phyloP scores from a whole-genome alignment of 2,113 vertebrate species.

The Harpagus bidentatus region DNA sequence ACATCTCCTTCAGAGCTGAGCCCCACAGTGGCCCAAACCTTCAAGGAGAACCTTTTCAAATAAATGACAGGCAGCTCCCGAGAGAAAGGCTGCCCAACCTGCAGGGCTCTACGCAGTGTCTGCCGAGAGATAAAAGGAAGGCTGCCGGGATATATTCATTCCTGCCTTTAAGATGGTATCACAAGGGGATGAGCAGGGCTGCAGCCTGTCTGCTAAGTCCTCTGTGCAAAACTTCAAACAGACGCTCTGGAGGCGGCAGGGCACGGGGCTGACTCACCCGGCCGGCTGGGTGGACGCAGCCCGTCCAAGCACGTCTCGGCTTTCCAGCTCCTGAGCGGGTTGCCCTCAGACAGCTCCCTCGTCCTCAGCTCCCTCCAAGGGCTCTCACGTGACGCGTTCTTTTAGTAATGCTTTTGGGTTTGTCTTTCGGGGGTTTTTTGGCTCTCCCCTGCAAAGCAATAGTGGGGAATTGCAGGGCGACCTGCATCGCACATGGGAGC shows the following conservation, averaged over 20 bases:
- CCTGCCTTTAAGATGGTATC: slow-evolving; percentile 30
- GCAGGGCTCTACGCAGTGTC: not conserved
- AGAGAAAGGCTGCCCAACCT: slow-evolving; percentile 15
- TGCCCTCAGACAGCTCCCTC: not conserved
- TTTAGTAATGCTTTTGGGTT: not conserved
- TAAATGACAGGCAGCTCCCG: not conserved
- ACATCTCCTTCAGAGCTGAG: not conserved
- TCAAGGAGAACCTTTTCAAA: not conserved
- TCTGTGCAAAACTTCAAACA: slow-evolving; percentile 10
- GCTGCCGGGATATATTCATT: not conserved
- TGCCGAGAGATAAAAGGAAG: slow-evolving; percentile 13
- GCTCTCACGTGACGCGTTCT: not conserved
- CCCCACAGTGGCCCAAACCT: not conserved
- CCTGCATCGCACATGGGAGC: not conserved
- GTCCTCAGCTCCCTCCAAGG: not conserved
- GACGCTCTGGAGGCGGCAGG: not conserved
- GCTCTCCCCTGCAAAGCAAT: not conserved
- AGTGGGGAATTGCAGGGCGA: rapidly evolving
- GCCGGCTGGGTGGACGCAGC: not conserved
- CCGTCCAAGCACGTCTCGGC: not conserved
- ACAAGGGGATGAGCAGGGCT: not conserved
- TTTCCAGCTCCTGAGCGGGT: not conserved
- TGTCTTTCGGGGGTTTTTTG: not conserved
- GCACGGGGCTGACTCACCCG: not conserved
- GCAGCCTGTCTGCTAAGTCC: not conserved